Evolutionary conservation across 2,797 vertebrate genomes (phyloP), one percentile per base, ranked within the genome.

Genomic region (Coilia nasus): DNA sequence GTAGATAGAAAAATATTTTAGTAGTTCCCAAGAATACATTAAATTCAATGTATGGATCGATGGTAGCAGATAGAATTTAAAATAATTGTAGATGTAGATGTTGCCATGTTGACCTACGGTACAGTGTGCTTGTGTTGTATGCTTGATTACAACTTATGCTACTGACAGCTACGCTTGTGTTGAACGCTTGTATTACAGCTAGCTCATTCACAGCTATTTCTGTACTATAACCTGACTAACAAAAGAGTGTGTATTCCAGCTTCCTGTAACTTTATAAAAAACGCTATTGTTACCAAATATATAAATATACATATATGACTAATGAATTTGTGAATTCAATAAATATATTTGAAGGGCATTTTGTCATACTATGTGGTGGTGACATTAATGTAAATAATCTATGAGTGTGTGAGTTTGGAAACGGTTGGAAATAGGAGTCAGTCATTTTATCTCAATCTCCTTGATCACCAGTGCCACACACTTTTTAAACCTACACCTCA

Each of bases 201-300:
- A 41, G 71, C 41, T 19, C 71, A 78, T 44, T 41, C 17, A 41
- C 19, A 44, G 31, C 17, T 75, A 75, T 10, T 31, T 44, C 15
- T 78, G 71, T 78, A 21, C 35, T 44, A 35, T 78, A 78, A 78
- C 31, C 17, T 78, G 71, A 78, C 71, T 78, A 44, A 78, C 35
- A 78, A 35, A 78, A 78, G 6, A 15, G 19, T 31, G 17, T 78
- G 17, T 78, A 78, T 31, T 14, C 25, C 64, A 71, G 14, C 64
- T 71, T 71, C 17, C 64, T 35, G 12, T 11, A 31, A 71, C 28
- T 35, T 71, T 31, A 71, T 35, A 28, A 25, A 71, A 71, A 71
- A 71, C 25, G 64, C 25, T 71, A 12, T 31, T 41, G 35, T 41
- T 41, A 41, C 35, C 35, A 41, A 41, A 41, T 41, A 41, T 10